phyloP scores from a whole-genome alignment of 23 tunicate genomes.

The Ciona savignyi region DNA sequence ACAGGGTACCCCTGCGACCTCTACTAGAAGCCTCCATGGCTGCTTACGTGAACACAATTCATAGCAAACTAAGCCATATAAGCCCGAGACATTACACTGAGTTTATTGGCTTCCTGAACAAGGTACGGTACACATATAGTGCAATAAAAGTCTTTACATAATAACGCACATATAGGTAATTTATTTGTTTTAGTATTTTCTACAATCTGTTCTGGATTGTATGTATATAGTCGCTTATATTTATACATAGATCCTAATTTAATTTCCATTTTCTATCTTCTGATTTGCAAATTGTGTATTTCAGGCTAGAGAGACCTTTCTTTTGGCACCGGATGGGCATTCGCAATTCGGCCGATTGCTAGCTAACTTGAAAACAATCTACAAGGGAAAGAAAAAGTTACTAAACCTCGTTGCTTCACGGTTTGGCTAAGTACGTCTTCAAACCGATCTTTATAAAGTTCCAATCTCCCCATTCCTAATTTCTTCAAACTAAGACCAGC shows the following conservation, averaged over 20 bases:
- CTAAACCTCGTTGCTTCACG: constrained; percentile 54
- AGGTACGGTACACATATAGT: constrained; percentile 44
- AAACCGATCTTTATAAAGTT: background rate
- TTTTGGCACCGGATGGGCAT: constrained; percentile 54
- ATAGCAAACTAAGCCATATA: constrained; percentile 63
- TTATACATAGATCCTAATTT: no score
- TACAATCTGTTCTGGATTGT: no score
- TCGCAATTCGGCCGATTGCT: constrained; percentile 36
- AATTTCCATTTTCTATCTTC: no score
- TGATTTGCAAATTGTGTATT: no score
- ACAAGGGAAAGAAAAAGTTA: constrained; percentile 73
- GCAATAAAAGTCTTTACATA: no score
- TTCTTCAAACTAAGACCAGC: background rate
- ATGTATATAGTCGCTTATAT: no score
- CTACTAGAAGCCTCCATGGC: constrained; percentile 48
- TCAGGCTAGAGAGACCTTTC: constrained; percentile 62
- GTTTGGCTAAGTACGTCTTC: constrained; percentile 13
- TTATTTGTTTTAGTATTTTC: no score
- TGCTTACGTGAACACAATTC: constrained; percentile 55
- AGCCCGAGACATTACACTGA: constrained; percentile 77
- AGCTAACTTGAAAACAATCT: constrained; percentile 45
- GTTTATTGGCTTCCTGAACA: constrained; percentile 56
- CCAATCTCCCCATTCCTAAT: background rate
- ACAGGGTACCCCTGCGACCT: constrained; percentile 58
- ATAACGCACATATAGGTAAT: no score